Percentiles rank a stretch among this genome's conserved stretches.
Conservation (phyloP, 2,113 vertebrate species). For the Nipponia nippon region DNA sequence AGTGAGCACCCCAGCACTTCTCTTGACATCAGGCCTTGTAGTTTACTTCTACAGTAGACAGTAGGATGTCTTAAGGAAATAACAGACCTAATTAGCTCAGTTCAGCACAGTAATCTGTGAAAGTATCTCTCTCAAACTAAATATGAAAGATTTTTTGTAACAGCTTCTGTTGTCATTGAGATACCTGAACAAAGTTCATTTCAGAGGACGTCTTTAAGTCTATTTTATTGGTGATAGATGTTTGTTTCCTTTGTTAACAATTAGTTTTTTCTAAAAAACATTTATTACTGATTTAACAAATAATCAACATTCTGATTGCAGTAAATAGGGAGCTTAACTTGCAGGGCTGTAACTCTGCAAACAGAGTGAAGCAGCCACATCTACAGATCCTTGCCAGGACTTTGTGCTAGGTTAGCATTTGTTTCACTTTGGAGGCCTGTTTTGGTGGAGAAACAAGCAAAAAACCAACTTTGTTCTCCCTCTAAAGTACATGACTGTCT, state of each 20-base stretch:
- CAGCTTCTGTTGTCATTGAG: not conserved
- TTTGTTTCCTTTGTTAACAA: not conserved
- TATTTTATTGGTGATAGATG: not conserved
- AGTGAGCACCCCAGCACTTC: not conserved
- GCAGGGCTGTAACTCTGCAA: not conserved
- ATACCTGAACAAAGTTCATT: not conserved
- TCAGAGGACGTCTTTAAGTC: not conserved
- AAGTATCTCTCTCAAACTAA: not conserved
- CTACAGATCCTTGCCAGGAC: not conserved
- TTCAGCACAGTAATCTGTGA: not conserved
- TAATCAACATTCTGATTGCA: not conserved
- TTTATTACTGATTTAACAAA: not conserved
- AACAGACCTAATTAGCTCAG: not conserved
- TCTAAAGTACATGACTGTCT: not conserved
- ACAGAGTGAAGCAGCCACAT: not conserved
- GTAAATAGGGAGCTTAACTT: not conserved
- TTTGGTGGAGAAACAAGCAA: not conserved
- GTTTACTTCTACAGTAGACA: not conserved
- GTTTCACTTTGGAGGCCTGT: not conserved
- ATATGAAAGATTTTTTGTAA: accelerated
- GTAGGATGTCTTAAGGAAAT: not conserved
- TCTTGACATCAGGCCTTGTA: not conserved
- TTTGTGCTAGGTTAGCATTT: not conserved
- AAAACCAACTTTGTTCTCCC: not conserved
- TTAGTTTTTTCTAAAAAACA: not conserved